These are phyloP conservation scores for Phrynosoma platyrhinos DNA, from an alignment of 2,113 vertebrate species.

Conservation along the genomic window DNA sequence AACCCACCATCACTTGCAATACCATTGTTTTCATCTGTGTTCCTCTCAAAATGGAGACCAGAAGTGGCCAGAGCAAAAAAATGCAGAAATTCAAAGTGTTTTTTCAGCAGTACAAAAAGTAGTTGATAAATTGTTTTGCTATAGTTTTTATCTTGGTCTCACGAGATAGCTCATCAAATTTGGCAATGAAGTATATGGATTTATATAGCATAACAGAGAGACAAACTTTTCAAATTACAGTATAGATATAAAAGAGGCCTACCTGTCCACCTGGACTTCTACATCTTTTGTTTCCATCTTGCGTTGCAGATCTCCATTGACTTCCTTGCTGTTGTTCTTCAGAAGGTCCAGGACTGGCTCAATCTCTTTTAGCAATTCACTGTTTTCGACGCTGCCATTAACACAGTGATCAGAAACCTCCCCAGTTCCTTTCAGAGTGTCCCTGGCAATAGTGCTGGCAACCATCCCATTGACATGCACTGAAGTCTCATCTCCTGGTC, in stretches of 20 bases:
- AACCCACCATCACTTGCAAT: no score
- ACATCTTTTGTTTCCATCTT: slow-evolving; percentile 83
- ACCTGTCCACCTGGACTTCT: slow-evolving; percentile 94
- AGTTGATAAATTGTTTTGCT: no score
- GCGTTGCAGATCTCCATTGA: slow-evolving; percentile 79
- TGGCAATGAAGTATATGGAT: no score
- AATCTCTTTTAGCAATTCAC: slow-evolving; percentile 92
- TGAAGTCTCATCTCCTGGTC: slow-evolving; percentile 60
- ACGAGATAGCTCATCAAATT: no score
- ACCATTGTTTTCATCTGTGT: no score
- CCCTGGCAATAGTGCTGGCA: slow-evolving; percentile 65
- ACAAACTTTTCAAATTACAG: no score
- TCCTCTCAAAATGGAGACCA: no score
- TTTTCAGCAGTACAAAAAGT: no score
- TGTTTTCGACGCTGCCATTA: slow-evolving; percentile 84
- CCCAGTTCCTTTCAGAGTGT: slow-evolving; percentile 67
- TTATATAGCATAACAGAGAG: no score
- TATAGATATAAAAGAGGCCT: slow-evolving; percentile 62
- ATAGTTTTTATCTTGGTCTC: no score
- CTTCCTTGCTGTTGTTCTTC: slow-evolving; percentile 80
- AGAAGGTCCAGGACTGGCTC: slow-evolving; percentile 91
- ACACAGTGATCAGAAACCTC: slow-evolving; percentile 68
- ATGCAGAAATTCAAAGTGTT: no score
- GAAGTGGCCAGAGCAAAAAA: no score
- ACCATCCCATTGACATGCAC: slow-evolving; percentile 74